Conservation (phyloP, 2,797 vertebrate species). For the Tragelaphus eurycerus region DNA sequence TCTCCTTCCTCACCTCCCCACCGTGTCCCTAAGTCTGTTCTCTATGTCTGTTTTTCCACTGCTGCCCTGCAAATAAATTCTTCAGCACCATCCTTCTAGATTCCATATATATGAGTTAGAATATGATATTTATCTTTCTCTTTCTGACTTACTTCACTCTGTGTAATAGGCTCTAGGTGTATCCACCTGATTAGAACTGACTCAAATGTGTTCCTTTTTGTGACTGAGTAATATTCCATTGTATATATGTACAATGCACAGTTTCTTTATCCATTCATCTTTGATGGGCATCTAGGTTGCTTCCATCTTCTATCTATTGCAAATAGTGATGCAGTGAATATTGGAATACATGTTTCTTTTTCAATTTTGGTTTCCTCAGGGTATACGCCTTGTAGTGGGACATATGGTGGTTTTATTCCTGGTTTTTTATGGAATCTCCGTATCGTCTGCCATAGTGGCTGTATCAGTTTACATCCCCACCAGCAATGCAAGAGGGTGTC, state of each 20-base stretch:
- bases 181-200: neutral
- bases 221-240: neutral
- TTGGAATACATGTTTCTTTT: neutral
- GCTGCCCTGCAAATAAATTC: neutral
- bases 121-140: neutral
- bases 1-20: neutral
- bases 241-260: neutral
- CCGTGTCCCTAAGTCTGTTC: neutral
- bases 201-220: neutral
- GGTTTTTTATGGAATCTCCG: neutral
- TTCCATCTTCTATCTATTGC: neutral
- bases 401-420: neutral
- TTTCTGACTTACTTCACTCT: neutral
- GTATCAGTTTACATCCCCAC: neutral
- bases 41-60: neutral
- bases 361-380: neutral
- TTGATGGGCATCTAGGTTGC: neutral
- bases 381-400: neutral
- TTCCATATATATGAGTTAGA: neutral
- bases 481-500: neutral
- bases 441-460: fast-evolving
- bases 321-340: neutral
- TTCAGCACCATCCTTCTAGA: neutral
- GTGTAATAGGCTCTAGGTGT: neutral
- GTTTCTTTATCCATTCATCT: neutral